Percentiles rank a stretch among this genome's conserved stretches.
These are phyloP conservation scores for Sorex fumeus DNA, from an alignment of 2,113 vertebrate genomes.

Conservation along the genomic window DNA sequence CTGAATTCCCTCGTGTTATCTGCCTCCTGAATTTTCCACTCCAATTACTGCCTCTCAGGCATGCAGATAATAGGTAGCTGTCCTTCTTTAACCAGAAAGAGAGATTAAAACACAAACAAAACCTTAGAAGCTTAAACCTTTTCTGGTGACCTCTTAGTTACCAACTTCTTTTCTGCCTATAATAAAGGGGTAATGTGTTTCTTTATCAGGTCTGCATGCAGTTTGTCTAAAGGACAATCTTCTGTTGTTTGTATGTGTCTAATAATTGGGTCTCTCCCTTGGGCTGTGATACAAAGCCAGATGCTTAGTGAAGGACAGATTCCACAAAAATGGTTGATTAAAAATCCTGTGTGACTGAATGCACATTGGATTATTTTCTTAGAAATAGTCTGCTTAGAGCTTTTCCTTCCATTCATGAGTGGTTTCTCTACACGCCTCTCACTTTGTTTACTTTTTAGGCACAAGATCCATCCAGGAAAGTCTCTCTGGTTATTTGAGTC, in stretches of 20 bases:
- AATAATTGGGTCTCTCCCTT: neutral
- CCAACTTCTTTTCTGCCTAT: constrained; percentile 42
- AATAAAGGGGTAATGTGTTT: constrained; percentile 24
- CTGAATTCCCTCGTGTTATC: neutral
- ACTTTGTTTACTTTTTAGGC: neutral
- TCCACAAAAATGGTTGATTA: constrained; percentile 45
- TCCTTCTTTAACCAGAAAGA: neutral
- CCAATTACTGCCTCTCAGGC: neutral
- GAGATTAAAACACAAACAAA: constrained; percentile 57
- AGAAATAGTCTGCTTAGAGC: neutral
- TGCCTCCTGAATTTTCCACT: constrained; percentile 2
- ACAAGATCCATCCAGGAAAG: no score
- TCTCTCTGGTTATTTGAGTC: neutral
- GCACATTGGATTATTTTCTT: neutral
- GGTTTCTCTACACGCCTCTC: neutral
- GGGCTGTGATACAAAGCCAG: constrained; percentile 29
- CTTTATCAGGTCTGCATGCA: constrained; percentile 32
- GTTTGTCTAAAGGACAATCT: constrained; percentile 18
- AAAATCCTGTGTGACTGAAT: neutral
- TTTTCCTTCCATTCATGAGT: neutral
- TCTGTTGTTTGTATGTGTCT: constrained; percentile 38
- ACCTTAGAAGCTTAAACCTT: neutral
- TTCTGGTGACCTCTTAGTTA: constrained; percentile 54
- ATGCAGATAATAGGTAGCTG: constrained; percentile 47
- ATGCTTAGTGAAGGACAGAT: constrained; percentile 36